Percentiles rank a stretch among this genome's conserved stretches.
Conservation (phyloP, 2,888 invertebrate genomes). For the Gastracanthus pulcherrimus region DNA sequence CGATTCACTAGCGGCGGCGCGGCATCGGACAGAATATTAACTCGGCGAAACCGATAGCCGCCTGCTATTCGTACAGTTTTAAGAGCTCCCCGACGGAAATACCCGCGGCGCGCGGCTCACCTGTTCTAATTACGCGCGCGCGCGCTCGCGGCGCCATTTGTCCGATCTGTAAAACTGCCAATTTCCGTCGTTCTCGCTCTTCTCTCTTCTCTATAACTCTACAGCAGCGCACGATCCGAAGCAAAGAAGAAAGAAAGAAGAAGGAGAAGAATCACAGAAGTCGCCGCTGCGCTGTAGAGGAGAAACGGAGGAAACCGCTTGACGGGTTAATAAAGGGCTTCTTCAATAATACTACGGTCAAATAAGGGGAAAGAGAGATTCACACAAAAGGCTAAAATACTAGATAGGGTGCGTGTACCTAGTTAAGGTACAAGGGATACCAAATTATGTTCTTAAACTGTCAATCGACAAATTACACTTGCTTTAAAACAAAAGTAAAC, state of each 20-base stretch:
- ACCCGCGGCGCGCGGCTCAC: background rate
- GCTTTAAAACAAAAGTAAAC: too few species aligned
- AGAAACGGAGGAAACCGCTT: background rate
- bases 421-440: background rate
- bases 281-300: too few species aligned
- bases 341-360: background rate
- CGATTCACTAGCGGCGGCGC: background rate
- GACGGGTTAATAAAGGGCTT: slow-evolving; percentile 32
- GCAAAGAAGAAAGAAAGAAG: background rate
- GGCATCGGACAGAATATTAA: too few species aligned
- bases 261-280: background rate
- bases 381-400: background rate
- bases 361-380: too few species aligned
- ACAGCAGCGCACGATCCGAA: background rate
- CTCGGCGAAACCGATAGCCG: too few species aligned
- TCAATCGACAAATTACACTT: too few species aligned
- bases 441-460: too few species aligned
- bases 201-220: background rate
- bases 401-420: background rate
- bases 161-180: slow-evolving; percentile 33
- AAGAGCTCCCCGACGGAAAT: background rate
- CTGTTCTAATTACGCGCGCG: slow-evolving; percentile 28
- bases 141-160: too few species aligned
- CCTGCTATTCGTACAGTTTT: too few species aligned
- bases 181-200: background rate